Evolutionary conservation across 2,113 vertebrate genomes (phyloP).

Genomic region (Cyprinodon brontotheroides): DNA sequence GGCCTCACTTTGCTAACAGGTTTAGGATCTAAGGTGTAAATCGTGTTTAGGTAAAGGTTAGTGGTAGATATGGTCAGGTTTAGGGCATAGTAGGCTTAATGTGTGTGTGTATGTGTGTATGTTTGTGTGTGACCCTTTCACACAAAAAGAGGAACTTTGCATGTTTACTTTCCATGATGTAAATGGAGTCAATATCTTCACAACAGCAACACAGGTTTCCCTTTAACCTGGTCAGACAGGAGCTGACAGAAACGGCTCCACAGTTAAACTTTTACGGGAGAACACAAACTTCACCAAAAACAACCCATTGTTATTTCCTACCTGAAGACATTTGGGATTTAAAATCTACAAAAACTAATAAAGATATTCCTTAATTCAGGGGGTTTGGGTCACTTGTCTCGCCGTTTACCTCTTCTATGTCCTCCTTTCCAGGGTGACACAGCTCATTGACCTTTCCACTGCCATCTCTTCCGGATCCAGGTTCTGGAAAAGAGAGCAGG

Average conservation of each 20-base stretch:
- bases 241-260: not conserved
- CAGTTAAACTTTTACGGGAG: not conserved
- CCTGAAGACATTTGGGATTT: no score
- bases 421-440: conserved; percentile 90
- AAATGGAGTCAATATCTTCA: not conserved
- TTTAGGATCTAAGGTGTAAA: no score
- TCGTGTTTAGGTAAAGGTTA: no score
- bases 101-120: not conserved
- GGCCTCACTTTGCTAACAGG: no score
- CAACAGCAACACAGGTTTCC: not conserved
- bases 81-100: no score
- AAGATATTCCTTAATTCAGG: not conserved
- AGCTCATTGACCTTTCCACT: conserved; percentile 90
- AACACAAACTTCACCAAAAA: not conserved
- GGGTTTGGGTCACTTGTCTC: not conserved
- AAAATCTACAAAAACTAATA: no score
- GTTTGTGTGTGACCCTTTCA: not conserved
- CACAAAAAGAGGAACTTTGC: conserved; percentile 21
- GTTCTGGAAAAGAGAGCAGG: conserved; percentile 37
- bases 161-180: not conserved
- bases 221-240: not conserved
- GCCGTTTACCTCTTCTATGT: conserved; percentile 85
- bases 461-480: conserved; percentile 78
- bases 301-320: no score
- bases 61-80: no score